phyloP scores from a whole-genome alignment of 2,888 invertebrate species.

The Drosophila greeni region DNA sequence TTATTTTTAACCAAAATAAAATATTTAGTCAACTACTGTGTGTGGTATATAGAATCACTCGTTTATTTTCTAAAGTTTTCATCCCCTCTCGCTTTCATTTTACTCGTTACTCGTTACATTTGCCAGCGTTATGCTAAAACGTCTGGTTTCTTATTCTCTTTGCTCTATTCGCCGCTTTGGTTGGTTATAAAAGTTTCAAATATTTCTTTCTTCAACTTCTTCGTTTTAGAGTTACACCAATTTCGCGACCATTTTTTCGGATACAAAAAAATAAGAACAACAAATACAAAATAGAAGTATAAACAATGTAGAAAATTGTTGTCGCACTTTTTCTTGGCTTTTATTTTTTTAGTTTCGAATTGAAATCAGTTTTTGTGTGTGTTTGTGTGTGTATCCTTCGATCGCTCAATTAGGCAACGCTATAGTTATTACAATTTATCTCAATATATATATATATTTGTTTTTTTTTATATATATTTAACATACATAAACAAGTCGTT shows the following conservation, averaged over 20 bases:
- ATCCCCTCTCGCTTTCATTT: constrained; percentile 34
- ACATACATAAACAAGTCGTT: constrained; percentile 36
- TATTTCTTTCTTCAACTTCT: constrained; percentile 31
- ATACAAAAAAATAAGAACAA: constrained; percentile 3
- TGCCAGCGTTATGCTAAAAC: constrained; percentile 39
- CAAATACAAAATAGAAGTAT: constrained; percentile 18
- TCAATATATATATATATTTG: constrained; percentile 35
- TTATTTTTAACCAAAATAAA: not conserved
- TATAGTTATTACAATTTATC: constrained; percentile 63
- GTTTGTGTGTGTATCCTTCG: constrained; percentile 1
- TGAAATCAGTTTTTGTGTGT: constrained; percentile 31
- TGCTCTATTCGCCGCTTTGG: constrained; percentile 31
- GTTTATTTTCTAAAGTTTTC: constrained; percentile 62
- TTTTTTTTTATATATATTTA: constrained; percentile 43
- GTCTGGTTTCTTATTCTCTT: constrained; percentile 8
- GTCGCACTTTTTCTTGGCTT: constrained; percentile 37
- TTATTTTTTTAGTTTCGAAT: constrained; percentile 36
- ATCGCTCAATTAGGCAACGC: constrained; percentile 46
- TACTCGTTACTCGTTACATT: constrained; percentile 29
- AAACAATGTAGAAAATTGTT: constrained; percentile 12
- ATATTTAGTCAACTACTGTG: not conserved
- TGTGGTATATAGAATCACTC: constrained; percentile 64
- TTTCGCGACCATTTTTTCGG: constrained; percentile 3
- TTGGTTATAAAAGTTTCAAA: constrained; percentile 33
- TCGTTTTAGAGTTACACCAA: constrained; percentile 21